Evolutionary conservation across 2,888 invertebrate species (phyloP).

Genomic region (Camptogramma bilineatum): DNA sequence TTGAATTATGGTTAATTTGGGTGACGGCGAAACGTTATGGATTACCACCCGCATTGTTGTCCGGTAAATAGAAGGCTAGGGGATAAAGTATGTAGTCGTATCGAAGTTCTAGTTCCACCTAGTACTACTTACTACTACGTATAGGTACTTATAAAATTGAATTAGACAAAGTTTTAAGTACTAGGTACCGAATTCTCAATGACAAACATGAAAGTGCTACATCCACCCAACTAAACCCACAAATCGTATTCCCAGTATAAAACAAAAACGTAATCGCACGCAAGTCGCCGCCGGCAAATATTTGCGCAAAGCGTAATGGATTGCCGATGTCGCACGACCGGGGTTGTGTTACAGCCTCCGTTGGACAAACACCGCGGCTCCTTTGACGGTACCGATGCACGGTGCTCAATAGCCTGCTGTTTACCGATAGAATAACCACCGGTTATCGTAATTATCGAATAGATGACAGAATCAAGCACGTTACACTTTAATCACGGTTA

Average conservation of each 20-base stretch:
- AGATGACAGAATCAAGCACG: not conserved
- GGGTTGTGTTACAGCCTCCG: constrained; percentile 62
- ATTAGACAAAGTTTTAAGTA: not conserved
- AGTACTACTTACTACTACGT: too few species aligned
- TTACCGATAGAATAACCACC: not conserved
- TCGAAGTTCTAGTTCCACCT: too few species aligned
- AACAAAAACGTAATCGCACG: constrained; percentile 61
- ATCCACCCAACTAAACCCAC: constrained; percentile 24
- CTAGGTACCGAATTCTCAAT: not conserved
- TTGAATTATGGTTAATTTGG: constrained; percentile 81
- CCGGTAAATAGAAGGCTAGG: constrained; percentile 63
- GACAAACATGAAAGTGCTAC: not conserved
- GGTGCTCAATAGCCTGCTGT: constrained; percentile 9
- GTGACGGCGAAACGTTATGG: constrained; percentile 69
- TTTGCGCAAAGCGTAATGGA: constrained; percentile 67
- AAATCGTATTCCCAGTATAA: constrained; percentile 48
- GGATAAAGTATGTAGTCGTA: not conserved
- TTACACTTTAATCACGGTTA: not conserved
- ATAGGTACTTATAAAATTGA: too few species aligned
- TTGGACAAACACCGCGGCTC: constrained; percentile 56
- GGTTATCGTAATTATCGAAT: not conserved
- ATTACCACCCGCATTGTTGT: constrained; percentile 78
- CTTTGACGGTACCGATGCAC: constrained; percentile 44
- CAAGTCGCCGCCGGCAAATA: constrained; percentile 60
- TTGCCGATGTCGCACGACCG: constrained; percentile 65